These are phyloP conservation scores for Oncorhynchus mykiss DNA, from an alignment of 2,113 vertebrate species.

Conservation along the genomic window DNA sequence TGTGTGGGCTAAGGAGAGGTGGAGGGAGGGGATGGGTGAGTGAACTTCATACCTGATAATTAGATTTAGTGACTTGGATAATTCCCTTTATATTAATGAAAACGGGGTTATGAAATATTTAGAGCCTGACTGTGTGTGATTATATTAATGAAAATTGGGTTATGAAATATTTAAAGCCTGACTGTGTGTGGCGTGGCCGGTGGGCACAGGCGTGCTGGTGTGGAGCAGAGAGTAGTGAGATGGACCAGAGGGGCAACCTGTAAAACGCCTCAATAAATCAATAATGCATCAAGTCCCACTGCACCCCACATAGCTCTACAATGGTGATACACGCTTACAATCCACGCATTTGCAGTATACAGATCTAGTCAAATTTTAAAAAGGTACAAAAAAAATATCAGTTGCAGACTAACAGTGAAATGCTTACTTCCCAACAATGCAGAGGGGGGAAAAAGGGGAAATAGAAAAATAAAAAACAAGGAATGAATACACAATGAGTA, in stretches of 20 bases:
- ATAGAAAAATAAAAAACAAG: no score
- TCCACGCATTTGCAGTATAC: background rate
- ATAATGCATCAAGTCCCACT: constrained; percentile 59
- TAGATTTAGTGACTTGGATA: constrained; percentile 65
- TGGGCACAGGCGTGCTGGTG: background rate
- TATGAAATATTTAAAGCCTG: constrained; percentile 66
- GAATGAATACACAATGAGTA: no score
- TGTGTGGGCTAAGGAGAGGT: background rate
- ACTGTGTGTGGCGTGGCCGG: constrained; percentile 15
- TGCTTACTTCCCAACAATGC: background rate
- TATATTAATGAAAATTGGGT: constrained; percentile 65
- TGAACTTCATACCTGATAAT: constrained; percentile 64
- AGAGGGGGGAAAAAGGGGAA: no score
- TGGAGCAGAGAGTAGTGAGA: no score
- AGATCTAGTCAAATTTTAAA: background rate
- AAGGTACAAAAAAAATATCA: no score
- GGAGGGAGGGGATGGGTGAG: background rate
- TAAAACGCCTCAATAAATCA: constrained; percentile 59
- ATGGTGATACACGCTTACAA: background rate
- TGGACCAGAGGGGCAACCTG: constrained; percentile 49
- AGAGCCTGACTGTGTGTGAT: constrained; percentile 45
- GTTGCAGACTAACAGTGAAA: background rate
- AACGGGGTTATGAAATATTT: constrained; percentile 68
- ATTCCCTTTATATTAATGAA: constrained; percentile 71
- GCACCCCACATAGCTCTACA: constrained; percentile 37